Percentiles rank a stretch among this genome's conserved stretches.
Evolutionary conservation across 2,797 vertebrate species (phyloP).

Genomic region (Pseudotriccus pelzelni): DNA sequence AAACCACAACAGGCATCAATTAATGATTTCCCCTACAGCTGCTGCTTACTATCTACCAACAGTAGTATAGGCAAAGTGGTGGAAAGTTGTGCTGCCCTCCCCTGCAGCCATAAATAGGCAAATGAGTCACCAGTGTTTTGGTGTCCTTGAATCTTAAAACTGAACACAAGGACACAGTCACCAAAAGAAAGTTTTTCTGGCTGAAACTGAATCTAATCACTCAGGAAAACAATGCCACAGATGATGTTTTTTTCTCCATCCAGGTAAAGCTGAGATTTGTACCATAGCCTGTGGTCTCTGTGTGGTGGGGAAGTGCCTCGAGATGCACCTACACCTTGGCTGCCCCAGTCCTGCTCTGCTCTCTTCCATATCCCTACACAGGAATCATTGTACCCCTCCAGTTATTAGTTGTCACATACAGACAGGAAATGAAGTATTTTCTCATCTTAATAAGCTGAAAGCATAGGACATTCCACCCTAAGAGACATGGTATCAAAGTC

Average conservation of each 20-base stretch:
- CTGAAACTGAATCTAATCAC: neutral
- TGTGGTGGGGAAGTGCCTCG: neutral
- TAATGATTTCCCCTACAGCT: neutral
- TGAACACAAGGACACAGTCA: neutral
- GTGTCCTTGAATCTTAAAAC: neutral
- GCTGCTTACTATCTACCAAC: neutral
- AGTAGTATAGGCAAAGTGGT: neutral
- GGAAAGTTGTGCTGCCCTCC: neutral
- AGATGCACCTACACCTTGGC: neutral
- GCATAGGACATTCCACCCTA: neutral
- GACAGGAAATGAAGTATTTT: neutral
- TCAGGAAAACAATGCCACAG: neutral
- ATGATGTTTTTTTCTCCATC: neutral
- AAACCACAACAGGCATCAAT: neutral
- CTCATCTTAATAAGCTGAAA: neutral
- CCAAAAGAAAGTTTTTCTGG: neutral
- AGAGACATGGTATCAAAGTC: neutral
- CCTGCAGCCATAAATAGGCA: neutral
- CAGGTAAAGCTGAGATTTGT: neutral
- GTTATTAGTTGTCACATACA: neutral
- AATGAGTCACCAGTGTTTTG: neutral
- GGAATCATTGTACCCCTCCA: neutral
- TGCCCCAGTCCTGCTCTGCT: neutral
- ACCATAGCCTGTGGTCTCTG: too few relatives aligned
- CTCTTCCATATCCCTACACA: neutral